Base-by-base conservation (phyloP, 2,797 vertebrate genomes). In the Anas bahamensis region DNA sequence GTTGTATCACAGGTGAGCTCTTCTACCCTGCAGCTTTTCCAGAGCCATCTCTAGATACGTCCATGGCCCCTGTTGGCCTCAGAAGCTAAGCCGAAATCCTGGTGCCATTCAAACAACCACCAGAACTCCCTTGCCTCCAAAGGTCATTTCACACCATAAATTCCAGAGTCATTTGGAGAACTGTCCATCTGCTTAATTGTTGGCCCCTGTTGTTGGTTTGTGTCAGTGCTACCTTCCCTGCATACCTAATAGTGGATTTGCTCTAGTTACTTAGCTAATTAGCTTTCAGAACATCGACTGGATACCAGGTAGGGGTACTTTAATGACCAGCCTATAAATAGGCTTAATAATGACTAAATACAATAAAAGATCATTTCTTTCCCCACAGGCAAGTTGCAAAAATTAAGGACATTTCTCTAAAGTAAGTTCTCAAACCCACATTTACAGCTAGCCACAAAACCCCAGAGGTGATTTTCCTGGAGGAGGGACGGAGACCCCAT, bases 401-500 rank as follows among this genome's bases (percentile, higher is more conserved):
- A 83, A 35, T 44, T 5, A 35, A 26, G 22, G 53, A 11, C 7
- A 4, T 33, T 60, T 60, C 89, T 37, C 35, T 33, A 26, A 33
- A 46, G 16, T 29, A 55, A 61, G 5, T 52, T 79, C 50, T 70
- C 53, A 44, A 57, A 31, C 31, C 10, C 17, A 7, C 2, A 0
- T 52, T 70, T 72, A n/a, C 24, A 37, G 22, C 42, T 1, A 10
- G 69, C 41, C 37, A 12, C 28, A 52, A 80, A 76, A 55, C 5
- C 13, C 41, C 46, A 13, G 60, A 35, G 23, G 26, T 8, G 9
- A 33, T 41, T 81, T n/a, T 69, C 31, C 65, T 10, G 29, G 17
- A 13, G 68, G 21, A 70, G 19, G 17, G 41, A 52, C 16, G 10
- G 59, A 46, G 48, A 29, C 33, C 10, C 13, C 3, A 0, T 2